Percentiles rank a stretch among this genome's conserved stretches.
Evolutionary conservation across 2,888 invertebrate genomes (phyloP).

Genomic region (Macaria notata): DNA sequence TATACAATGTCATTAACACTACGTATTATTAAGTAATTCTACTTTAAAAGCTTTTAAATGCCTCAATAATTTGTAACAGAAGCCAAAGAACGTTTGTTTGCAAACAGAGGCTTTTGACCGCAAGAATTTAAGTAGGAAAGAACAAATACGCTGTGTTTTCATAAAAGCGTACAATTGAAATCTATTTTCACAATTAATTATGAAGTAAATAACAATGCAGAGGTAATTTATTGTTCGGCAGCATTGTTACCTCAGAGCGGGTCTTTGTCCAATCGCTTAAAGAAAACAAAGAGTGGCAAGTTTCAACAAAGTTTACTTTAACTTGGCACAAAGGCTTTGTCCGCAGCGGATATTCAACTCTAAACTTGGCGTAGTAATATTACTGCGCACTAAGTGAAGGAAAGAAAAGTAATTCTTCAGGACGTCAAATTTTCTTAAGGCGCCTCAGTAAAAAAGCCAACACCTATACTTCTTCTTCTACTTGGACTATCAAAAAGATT

Average conservation of each 20-base stretch:
- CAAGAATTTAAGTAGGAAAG: no score
- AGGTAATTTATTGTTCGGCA: constrained; percentile 5
- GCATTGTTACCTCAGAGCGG: constrained; percentile 8
- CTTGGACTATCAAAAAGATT: no score
- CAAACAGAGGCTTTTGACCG: no score
- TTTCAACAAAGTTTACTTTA: constrained; percentile 8
- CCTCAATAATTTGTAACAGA: no score
- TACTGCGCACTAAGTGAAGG: no score
- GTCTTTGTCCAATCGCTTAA: constrained; percentile 6
- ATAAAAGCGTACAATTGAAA: constrained; percentile 6
- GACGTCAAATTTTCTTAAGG: constrained; percentile 6
- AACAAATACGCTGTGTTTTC: background rate
- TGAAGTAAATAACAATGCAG: constrained; percentile 5
- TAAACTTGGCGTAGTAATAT: background rate
- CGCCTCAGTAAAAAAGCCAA: background rate
- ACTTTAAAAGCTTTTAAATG: no score
- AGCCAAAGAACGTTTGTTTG: no score
- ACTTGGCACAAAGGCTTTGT: constrained; percentile 17
- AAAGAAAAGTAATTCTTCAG: no score
- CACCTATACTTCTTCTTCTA: no score
- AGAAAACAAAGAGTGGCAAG: constrained; percentile 1
- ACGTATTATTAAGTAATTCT: no score
- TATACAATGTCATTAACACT: no score
- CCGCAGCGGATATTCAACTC: constrained; percentile 17
- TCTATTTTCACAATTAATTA: constrained; percentile 4